Percentiles rank a stretch among this genome's conserved stretches.
Conservation (phyloP, 1,140 invertebrate species). For the Pygmarrhopalites habei region DNA sequence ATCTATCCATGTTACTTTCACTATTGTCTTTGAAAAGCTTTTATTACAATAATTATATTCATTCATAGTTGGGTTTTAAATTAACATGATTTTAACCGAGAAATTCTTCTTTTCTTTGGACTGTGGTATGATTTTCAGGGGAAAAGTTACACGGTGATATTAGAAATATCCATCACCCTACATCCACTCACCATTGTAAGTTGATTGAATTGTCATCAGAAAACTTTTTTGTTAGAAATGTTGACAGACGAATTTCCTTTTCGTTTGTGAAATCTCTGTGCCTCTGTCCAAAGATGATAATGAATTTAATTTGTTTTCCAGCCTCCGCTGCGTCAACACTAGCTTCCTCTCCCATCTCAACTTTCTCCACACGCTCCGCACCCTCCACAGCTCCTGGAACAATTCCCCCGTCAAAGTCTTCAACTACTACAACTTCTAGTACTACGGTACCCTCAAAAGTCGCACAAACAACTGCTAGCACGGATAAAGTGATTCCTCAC, state of each 20-base stretch:
- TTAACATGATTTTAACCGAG: too few species aligned
- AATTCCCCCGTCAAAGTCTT: slow-evolving; percentile 15
- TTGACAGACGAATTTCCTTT: too few species aligned
- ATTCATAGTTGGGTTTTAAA: too few species aligned
- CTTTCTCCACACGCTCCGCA: slow-evolving; percentile 33
- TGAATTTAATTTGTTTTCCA: too few species aligned
- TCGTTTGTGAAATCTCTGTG: too few species aligned
- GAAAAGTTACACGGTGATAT: slow-evolving; percentile 28
- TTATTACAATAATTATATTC: too few species aligned
- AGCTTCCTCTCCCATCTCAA: slow-evolving; percentile 30
- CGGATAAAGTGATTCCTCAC: not conserved
- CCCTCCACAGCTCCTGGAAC: slow-evolving; percentile 10
- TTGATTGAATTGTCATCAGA: too few species aligned
- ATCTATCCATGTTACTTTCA: too few species aligned
- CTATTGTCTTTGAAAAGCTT: too few species aligned
- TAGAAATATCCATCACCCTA: slow-evolving; percentile 24
- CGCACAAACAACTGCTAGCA: not conserved
- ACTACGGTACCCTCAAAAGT: not conserved
- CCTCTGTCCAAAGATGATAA: too few species aligned
- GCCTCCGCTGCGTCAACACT: slow-evolving; percentile 32
- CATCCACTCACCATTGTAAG: slow-evolving; percentile 27
- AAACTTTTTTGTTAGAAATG: too few species aligned
- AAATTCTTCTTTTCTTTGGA: too few species aligned
- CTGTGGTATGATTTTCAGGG: slow-evolving; percentile 8
- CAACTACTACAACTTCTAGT: not conserved